phyloP scores from a whole-genome alignment of 1,140 invertebrate genomes.

The Drosophila sucinea region DNA sequence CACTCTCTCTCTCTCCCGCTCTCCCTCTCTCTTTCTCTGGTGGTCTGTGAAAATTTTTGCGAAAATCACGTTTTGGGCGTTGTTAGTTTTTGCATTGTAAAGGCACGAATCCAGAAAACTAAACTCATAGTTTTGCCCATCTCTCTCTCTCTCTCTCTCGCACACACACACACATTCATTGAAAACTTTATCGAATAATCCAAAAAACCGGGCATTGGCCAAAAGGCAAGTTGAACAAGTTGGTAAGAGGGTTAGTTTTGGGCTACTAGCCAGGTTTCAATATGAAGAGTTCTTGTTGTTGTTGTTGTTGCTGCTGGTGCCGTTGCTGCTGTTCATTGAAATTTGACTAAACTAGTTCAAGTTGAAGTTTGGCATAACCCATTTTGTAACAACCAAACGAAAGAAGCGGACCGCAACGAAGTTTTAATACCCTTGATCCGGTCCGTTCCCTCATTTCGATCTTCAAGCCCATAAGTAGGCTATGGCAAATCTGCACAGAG shows the following conservation, averaged over 20 bases:
- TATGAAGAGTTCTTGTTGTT: not conserved
- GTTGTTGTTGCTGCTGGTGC: not conserved
- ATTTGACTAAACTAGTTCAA: constrained; percentile 20
- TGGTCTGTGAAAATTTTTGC: constrained; percentile 16
- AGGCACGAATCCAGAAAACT: constrained; percentile 23
- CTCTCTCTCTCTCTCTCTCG: not conserved
- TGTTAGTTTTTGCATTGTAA: constrained; percentile 25
- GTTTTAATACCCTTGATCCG: not conserved
- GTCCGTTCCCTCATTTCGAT: too few species aligned
- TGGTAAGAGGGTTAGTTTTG: constrained; percentile 1
- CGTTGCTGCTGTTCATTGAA: constrained; percentile 16
- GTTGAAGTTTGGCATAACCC: constrained; percentile 10
- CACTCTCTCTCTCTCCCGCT: constrained; percentile 5
- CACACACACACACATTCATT: constrained; percentile 5
- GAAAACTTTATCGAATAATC: constrained; percentile 18
- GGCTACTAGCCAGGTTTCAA: constrained; percentile 9
- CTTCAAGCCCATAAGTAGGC: too few species aligned
- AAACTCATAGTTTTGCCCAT: constrained; percentile 4
- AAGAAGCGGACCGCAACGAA: not conserved
- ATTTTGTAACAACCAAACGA: not conserved
- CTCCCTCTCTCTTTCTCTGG: not conserved
- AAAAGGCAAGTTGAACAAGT: constrained; percentile 13
- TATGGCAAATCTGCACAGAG: too few species aligned
- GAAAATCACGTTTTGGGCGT: constrained; percentile 24
- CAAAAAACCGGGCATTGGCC: constrained; percentile 19